phyloP scores from a whole-genome alignment of 64 coral and sea anemone species.

The Stichodactyla mertensii region DNA sequence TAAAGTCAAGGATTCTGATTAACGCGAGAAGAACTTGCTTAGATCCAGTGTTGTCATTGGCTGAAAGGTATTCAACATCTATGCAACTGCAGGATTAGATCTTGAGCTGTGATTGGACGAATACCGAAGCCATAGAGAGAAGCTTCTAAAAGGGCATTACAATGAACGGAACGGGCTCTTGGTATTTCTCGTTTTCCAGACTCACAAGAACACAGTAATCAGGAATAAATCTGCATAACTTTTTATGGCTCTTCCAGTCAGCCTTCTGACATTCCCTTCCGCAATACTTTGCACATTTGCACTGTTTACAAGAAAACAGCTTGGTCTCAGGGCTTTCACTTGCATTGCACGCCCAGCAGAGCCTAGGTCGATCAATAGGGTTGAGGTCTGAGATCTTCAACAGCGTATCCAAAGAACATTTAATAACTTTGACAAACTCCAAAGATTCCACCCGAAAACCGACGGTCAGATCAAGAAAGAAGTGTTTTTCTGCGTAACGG shows the following conservation, averaged over 20 bases:
- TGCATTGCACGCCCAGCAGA: not conserved
- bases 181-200: not conserved
- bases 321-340: not conserved
- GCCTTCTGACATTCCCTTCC: slow-evolving; percentile 7
- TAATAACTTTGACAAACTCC: not conserved
- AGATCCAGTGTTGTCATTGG: not conserved
- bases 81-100: not conserved
- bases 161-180: not conserved
- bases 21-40: not conserved
- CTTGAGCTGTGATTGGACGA: not conserved
- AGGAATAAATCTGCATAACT: not conserved
- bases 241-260: slow-evolving; percentile 18
- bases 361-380: not conserved
- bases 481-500: slow-evolving; percentile 7
- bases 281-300: slow-evolving; percentile 14
- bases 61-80: not conserved
- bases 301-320: slow-evolving; percentile 5
- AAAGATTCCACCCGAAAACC: slow-evolving; percentile 4
- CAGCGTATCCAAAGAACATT: slow-evolving; percentile 9
- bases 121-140: not conserved
- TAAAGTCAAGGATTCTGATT: not conserved
- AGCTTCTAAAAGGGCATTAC: not conserved
- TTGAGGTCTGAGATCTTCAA: not conserved
- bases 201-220: slow-evolving; percentile 12
- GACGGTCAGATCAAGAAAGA: not conserved